Evolutionary conservation across 2,797 vertebrate species (phyloP).

Genomic region (Melanotaenia boesemani): DNA sequence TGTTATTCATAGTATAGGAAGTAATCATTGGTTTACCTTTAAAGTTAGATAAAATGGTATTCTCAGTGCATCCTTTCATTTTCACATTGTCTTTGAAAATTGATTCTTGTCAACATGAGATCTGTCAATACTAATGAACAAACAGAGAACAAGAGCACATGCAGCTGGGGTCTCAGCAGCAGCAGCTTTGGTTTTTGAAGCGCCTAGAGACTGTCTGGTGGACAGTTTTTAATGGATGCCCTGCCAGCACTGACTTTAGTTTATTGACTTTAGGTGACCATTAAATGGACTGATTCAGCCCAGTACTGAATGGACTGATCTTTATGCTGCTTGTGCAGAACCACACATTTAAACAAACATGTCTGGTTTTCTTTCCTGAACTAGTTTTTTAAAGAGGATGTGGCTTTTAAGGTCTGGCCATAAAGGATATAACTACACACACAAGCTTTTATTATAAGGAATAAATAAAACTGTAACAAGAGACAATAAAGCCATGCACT

Average conservation of each 20-base stretch:
- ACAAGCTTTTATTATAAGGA: neutral
- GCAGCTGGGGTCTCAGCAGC: constrained; percentile 7
- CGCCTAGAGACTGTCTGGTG: constrained; percentile 39
- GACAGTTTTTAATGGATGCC: constrained; percentile 51
- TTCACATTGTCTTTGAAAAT: constrained; percentile 21
- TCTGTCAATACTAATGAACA: constrained; percentile 28
- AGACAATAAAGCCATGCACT: too few relatives aligned
- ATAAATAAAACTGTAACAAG: neutral
- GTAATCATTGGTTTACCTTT: neutral
- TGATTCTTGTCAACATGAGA: constrained; percentile 21
- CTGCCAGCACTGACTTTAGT: constrained; percentile 35
- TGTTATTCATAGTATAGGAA: neutral
- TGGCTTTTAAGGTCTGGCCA: neutral
- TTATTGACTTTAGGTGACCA: constrained; percentile 51
- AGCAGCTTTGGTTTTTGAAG: constrained; percentile 29
- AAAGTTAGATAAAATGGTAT: neutral
- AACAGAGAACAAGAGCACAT: constrained; percentile 21
- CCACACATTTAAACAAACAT: constrained; percentile 15
- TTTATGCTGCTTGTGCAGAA: constrained; percentile 23
- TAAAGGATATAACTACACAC: neutral
- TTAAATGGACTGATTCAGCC: constrained; percentile 43
- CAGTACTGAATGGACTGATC: constrained; percentile 30
- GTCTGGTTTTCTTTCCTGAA: neutral
- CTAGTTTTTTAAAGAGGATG: neutral
- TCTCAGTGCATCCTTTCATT: constrained; percentile 6